Evolutionary conservation across 2,888 invertebrate genomes (phyloP), one percentile per base, ranked within the genome.

Genomic region (Metopia argyrocephala): DNA sequence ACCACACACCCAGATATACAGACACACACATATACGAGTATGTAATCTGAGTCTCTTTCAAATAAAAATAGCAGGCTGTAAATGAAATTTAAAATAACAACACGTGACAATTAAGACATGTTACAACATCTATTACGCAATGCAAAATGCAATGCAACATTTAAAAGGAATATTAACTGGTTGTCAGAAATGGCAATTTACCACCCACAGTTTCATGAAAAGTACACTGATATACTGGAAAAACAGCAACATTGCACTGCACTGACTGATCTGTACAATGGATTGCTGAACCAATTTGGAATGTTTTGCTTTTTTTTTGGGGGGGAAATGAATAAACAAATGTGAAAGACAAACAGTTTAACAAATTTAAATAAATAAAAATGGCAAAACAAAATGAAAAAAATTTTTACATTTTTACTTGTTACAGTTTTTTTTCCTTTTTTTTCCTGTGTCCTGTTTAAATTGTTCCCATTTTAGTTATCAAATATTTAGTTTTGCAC

Each of bases 51-150:
- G 2, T 31, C 31, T 12, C 12, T 38, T 20, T 18, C 9, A 38
- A 23, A 65, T 31, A 57, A 57, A 2, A 25, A 57, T 38, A 74
- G 5, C 18, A n/a, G 12, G 64, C 21, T 54, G 12, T 38, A 38
- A 12, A 4, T 3, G 38, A 38, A 38, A 38, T 56, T 59, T 65
- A 38, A 48, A 23, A 61, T 52, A 68, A 1, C n/a, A 73, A 66
- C 73, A 76, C 74, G 69, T 81, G 73, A 45, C 76, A 76, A 54
- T 46, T 57, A 71, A 27, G 62, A 21, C 64, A 76, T 52, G 68
- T 80, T 80, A 57, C 80, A 69, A 65, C 73, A 61, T 23, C 15
- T n/a, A n/a, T n/a, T n/a, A 56, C 20, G 56, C 54, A 68, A 61
- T 46, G 28, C 45, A 20, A 23, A 20, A 64, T 54, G 46, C 20